These are phyloP conservation scores for Coregonus ussuriensis DNA, from an alignment of 2,797 vertebrate species.

Conservation along the genomic window DNA sequence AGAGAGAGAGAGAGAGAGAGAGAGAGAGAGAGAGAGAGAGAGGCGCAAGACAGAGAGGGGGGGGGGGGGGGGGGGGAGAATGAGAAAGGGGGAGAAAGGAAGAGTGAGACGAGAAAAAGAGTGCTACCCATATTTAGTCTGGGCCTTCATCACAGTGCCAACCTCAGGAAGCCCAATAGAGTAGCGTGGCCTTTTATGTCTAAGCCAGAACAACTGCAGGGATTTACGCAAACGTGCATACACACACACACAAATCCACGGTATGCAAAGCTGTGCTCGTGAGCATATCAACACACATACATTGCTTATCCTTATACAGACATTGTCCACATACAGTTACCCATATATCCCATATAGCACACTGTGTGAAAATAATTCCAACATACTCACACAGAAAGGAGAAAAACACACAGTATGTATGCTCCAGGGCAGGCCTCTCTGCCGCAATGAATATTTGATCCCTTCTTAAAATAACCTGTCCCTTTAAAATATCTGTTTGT, in stretches of 20 bases:
- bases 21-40: constrained; percentile 28
- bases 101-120: constrained; percentile 13
- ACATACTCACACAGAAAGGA: constrained; percentile 18
- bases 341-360: not conserved
- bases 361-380: not conserved
- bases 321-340: not conserved
- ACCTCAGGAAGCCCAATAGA: constrained; percentile 49
- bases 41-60: constrained; percentile 45
- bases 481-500: constrained; percentile 58
- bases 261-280: not conserved
- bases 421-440: constrained; percentile 30
- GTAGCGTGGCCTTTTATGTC: constrained; percentile 61
- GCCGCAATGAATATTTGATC: constrained; percentile 63
- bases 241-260: constrained; percentile 16
- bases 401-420: constrained; percentile 4
- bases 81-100: not conserved
- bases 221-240: constrained; percentile 41
- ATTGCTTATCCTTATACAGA: constrained; percentile 1
- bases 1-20: not conserved
- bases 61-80: not conserved
- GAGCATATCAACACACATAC: not conserved
- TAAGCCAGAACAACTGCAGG: constrained; percentile 43
- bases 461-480: constrained; percentile 63
- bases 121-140: constrained; percentile 51
- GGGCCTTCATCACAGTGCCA: constrained; percentile 34